These are phyloP conservation scores for Peromyscus melanophrys DNA, from an alignment of 2,797 vertebrate species.

Conservation along the genomic window DNA sequence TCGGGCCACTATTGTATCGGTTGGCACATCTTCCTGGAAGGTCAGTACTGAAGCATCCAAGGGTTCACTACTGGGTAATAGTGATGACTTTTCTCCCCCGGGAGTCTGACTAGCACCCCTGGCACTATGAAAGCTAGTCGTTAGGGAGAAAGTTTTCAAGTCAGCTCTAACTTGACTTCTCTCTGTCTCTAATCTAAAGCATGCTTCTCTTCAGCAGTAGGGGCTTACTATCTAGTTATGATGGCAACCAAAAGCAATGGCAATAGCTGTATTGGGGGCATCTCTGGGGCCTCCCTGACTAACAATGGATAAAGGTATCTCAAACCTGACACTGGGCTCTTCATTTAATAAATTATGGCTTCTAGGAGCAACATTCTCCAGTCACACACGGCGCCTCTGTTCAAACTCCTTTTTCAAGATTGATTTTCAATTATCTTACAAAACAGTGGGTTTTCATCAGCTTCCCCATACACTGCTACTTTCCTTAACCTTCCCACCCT, in stretches of 20 bases:
- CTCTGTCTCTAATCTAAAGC: neutral
- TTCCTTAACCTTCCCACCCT: neutral
- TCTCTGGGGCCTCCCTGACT: neutral
- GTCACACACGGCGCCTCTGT: neutral
- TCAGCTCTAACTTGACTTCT: neutral
- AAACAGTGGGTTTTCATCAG: neutral
- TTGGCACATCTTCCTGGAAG: neutral
- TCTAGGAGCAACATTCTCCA: neutral
- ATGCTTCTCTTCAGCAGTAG: neutral
- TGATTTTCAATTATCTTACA: neutral
- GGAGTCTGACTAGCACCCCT: neutral
- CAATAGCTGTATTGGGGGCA: neutral
- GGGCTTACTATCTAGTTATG: neutral
- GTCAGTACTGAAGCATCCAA: neutral
- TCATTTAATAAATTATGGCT: neutral
- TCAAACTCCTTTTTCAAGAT: neutral
- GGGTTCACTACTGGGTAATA: neutral
- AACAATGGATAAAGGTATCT: neutral
- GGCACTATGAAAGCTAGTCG: neutral
- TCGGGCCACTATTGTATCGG: rapidly evolving
- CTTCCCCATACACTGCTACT: neutral
- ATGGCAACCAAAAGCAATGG: neutral
- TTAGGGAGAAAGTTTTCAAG: neutral
- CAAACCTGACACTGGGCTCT: neutral
- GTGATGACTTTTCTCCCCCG: neutral